These are phyloP conservation scores for Percopsis transmontana DNA, from an alignment of 2,113 vertebrate genomes.

Conservation along the genomic window DNA sequence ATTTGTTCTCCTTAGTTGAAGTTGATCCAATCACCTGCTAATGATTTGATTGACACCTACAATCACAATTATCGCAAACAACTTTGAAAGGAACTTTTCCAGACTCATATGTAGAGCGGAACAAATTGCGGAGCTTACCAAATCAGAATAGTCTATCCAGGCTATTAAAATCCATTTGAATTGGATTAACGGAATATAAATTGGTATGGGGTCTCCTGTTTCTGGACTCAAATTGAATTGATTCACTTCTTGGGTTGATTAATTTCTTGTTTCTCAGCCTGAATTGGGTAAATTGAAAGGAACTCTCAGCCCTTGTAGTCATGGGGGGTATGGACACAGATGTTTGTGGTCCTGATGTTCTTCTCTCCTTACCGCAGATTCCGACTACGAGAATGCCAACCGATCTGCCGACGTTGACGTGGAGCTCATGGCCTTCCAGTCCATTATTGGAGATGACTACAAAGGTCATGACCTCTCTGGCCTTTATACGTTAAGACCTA, in stretches of 20 bases:
- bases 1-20: too few species aligned
- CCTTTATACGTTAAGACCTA: background rate
- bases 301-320: conserved; percentile 1
- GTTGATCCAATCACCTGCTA: too few species aligned
- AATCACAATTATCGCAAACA: too few species aligned
- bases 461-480: conserved; percentile 67
- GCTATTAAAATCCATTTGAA: too few species aligned
- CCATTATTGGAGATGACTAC: conserved; percentile 78
- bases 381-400: conserved; percentile 76
- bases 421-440: conserved; percentile 81
- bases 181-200: too few species aligned
- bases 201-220: background rate
- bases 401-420: conserved; percentile 76
- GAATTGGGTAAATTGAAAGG: conserved; percentile 7
- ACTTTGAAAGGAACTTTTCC: too few species aligned
- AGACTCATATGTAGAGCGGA: too few species aligned
- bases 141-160: too few species aligned
- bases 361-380: conserved; percentile 58
- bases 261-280: background rate
- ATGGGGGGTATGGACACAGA: background rate
- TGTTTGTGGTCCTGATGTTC: conserved; percentile 17
- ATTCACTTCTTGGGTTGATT: too few species aligned
- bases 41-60: too few species aligned
- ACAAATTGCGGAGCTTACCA: too few species aligned
- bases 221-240: conserved; percentile 1